These are phyloP conservation scores for Nephrotoma flavescens DNA, from an alignment of 2,888 invertebrate genomes.

Conservation along the genomic window DNA sequence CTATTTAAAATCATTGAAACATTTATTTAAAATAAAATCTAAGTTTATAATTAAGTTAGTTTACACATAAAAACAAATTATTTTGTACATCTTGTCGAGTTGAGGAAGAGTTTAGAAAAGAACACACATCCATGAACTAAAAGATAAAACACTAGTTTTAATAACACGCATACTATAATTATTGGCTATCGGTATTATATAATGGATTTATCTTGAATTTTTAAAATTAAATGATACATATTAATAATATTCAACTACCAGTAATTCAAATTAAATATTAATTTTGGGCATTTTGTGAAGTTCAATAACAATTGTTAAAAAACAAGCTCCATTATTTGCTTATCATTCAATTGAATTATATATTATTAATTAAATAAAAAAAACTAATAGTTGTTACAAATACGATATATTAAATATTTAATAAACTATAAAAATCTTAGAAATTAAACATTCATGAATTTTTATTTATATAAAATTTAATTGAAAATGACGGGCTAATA, in stretches of 20 bases:
- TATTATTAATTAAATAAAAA: not conserved
- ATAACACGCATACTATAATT: not conserved
- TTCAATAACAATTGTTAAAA: not conserved
- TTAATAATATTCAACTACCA: not conserved
- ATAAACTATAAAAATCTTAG: not conserved
- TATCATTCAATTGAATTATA: not conserved
- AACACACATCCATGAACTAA: not conserved
- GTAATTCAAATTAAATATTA: not conserved
- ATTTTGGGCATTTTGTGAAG: not conserved
- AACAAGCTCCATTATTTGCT: not conserved
- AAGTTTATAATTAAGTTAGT: not conserved
- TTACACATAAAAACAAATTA: not conserved
- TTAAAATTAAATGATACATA: not conserved
- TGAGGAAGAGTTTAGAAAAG: not conserved
- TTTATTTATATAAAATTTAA: too few species aligned
- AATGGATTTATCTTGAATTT: not conserved
- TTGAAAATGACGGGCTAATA: too few species aligned
- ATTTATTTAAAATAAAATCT: not conserved
- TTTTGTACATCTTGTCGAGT: not conserved
- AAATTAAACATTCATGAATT: not conserved
- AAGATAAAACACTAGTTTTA: not conserved
- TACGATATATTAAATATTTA: not conserved
- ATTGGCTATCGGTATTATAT: not conserved
- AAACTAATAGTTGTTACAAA: not conserved
- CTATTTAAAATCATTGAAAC: not conserved